Percentiles rank a stretch among this genome's conserved stretches.
Evolutionary conservation across 2,113 vertebrate species (phyloP).

Genomic region (Hassar affinis): DNA sequence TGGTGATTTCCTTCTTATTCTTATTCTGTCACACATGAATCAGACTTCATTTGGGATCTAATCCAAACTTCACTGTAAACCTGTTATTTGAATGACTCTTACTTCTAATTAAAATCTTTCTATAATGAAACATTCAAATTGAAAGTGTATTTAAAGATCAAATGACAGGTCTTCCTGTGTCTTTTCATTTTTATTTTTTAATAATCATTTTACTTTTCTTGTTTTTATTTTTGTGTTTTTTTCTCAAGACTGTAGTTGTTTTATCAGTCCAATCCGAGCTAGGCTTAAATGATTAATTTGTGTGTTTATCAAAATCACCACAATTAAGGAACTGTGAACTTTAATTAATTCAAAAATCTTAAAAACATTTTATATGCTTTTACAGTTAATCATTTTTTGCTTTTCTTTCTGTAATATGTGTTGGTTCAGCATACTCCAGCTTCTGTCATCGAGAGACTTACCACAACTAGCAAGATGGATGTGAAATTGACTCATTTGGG

Average conservation of each 20-base stretch:
- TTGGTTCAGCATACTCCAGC: slow-evolving; percentile 55
- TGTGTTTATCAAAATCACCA: background rate
- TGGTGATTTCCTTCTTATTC: background rate
- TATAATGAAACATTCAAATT: background rate
- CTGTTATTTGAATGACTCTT: background rate
- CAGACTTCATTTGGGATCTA: background rate
- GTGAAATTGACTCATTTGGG: slow-evolving; percentile 66
- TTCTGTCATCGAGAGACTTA: slow-evolving; percentile 59
- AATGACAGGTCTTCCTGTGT: background rate
- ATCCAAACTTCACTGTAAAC: background rate
- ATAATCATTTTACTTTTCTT: background rate
- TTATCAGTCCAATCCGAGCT: background rate
- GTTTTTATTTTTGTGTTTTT: background rate
- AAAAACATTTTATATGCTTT: background rate
- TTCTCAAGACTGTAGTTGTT: background rate
- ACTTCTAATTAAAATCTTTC: background rate
- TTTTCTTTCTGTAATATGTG: background rate
- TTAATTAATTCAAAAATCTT: background rate
- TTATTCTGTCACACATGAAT: background rate
- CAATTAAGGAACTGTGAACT: background rate
- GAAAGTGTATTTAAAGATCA: background rate
- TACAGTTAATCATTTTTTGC: background rate
- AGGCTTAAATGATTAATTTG: no score
- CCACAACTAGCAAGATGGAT: slow-evolving; percentile 55
- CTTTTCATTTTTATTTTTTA: background rate